A percentile compares a stretch with the other conserved stretches of the same genome.
These are phyloP conservation scores for Pammene fasciana DNA, from an alignment of 2,888 invertebrate genomes.

Conservation along the genomic window DNA sequence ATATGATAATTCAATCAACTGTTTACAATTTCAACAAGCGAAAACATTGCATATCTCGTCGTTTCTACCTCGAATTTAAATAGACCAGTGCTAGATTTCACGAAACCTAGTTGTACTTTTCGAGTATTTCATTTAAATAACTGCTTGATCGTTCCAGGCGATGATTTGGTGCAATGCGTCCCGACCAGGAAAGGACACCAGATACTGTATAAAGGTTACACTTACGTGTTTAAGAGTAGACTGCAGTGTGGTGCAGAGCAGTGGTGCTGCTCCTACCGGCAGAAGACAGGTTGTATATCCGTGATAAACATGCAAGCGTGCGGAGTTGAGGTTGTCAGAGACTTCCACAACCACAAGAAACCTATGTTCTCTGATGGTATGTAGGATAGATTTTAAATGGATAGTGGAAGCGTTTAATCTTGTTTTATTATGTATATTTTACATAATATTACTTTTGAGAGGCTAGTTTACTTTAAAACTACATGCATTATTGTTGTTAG, in stretches of 20 bases:
- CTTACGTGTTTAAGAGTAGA: slow-evolving; percentile 75
- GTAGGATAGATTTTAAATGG: slow-evolving; percentile 5
- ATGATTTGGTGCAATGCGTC: slow-evolving; percentile 75
- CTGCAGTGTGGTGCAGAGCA: slow-evolving; percentile 77
- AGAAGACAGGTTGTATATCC: slow-evolving; percentile 79
- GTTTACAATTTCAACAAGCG: slow-evolving; percentile 32
- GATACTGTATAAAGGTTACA: slow-evolving; percentile 76
- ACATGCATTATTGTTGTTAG: background rate
- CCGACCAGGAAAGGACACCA: slow-evolving; percentile 77
- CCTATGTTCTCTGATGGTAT: slow-evolving; percentile 69
- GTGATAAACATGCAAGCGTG: slow-evolving; percentile 76
- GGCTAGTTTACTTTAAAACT: background rate
- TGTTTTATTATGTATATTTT: background rate
- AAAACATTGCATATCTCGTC: slow-evolving; percentile 13
- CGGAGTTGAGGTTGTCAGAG: slow-evolving; percentile 74
- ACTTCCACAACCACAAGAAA: slow-evolving; percentile 78
- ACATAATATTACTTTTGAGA: background rate
- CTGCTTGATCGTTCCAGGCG: slow-evolving; percentile 63
- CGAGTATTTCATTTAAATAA: slow-evolving; percentile 4
- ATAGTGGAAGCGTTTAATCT: background rate
- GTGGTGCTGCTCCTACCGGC: slow-evolving; percentile 76
- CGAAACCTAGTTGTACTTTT: background rate
- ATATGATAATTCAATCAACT: slow-evolving; percentile 19
- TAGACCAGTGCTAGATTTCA: background rate
- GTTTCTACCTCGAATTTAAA: slow-evolving; percentile 6